These are phyloP conservation scores for Lycocorax pyrrhopterus DNA, from an alignment of 2,113 vertebrate species.

Conservation along the genomic window DNA sequence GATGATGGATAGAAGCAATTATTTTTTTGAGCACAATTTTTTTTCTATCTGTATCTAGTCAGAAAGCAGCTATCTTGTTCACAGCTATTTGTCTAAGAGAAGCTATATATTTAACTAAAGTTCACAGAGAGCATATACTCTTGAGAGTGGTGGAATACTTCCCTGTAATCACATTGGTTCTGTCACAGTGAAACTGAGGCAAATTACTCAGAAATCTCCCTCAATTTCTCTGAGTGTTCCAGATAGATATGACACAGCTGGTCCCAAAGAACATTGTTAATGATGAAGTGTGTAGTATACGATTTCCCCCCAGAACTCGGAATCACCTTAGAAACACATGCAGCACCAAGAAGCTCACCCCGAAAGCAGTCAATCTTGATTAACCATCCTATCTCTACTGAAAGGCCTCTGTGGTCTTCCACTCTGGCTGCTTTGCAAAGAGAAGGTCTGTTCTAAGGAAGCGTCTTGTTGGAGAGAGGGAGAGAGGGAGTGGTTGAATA, in stretches of 20 bases:
- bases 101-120: background rate
- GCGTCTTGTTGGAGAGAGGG: background rate
- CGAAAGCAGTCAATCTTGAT: background rate
- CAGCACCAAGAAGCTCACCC: background rate
- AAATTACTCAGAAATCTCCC: background rate
- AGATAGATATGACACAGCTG: background rate
- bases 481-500: background rate
- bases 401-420: background rate
- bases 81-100: background rate
- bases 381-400: background rate
- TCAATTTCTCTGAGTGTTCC: background rate
- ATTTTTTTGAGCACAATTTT: background rate
- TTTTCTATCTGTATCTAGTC: background rate
- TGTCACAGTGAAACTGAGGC: background rate
- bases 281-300: background rate
- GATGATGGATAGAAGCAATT: constrained; percentile 4
- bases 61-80: background rate
- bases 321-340: background rate
- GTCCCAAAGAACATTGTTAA: background rate
- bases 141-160: background rate
- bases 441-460: background rate
- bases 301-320: background rate
- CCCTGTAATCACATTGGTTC: background rate
- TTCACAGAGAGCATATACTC: background rate
- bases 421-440: background rate